These are phyloP conservation scores for Callyntrura sp. DNA, from an alignment of 2,888 invertebrate genomes.

Conservation along the genomic window DNA sequence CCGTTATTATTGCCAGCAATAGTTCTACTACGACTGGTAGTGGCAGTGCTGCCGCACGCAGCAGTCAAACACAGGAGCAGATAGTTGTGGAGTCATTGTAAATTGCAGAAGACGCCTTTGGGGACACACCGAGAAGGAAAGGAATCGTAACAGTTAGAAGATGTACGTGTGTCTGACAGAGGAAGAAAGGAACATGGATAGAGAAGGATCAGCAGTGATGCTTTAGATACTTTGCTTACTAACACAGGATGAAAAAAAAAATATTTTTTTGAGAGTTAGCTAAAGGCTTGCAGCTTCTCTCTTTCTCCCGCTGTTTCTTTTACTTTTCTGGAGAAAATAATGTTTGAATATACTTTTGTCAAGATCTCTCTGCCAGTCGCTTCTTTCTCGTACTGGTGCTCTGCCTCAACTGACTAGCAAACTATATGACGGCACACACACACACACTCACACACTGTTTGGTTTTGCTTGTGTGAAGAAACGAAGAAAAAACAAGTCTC, in stretches of 20 bases:
- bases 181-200: conserved; percentile 34
- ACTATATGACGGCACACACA: neutral
- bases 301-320: conserved; percentile 49
- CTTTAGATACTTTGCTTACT: conserved; percentile 36
- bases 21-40: neutral
- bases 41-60: conserved; percentile 39
- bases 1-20: conserved; percentile 13
- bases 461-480: neutral
- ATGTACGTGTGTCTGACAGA: conserved; percentile 36
- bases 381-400: conserved; percentile 70
- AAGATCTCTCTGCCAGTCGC: conserved; percentile 51
- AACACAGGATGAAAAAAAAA: conserved; percentile 19
- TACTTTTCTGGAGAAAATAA: conserved; percentile 60
- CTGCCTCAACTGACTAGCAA: conserved; percentile 63
- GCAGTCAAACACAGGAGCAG: conserved; percentile 63
- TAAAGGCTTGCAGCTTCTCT: conserved; percentile 33
- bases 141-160: conserved; percentile 48
- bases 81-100: conserved; percentile 73
- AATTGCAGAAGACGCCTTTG: conserved; percentile 77
- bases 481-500: conserved; percentile 16
- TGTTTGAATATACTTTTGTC: conserved; percentile 56
- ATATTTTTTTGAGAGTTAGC: conserved; percentile 14
- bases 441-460: neutral
- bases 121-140: conserved; percentile 63
- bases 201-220: conserved; percentile 41